Evolutionary conservation across 2,888 invertebrate genomes (phyloP).

Genomic region (Apamea crenata): DNA sequence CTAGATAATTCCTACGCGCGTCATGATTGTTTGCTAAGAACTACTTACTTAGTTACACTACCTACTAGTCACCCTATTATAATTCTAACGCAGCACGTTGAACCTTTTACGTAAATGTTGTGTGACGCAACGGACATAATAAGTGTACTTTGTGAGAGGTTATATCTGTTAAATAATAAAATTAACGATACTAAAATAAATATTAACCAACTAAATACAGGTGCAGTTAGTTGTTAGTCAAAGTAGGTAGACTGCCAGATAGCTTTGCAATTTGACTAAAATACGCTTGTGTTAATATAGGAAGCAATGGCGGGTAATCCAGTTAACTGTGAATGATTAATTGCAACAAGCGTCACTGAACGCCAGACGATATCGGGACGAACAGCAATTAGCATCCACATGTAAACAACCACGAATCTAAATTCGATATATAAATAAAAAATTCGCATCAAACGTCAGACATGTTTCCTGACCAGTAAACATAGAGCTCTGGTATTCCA

Average conservation of each 20-base stretch:
- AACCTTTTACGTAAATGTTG: constrained; percentile 67
- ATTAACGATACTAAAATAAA: constrained; percentile 29
- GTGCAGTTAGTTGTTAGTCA: constrained; percentile 10
- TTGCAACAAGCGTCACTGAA: constrained; percentile 52
- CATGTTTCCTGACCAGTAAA: constrained; percentile 26
- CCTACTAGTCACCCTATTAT: constrained; percentile 70
- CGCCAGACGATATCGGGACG: constrained; percentile 45
- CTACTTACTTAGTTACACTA: constrained; percentile 65
- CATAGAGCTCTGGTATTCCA: constrained; percentile 34
- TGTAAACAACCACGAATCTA: constrained; percentile 51
- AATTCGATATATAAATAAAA: constrained; percentile 44
- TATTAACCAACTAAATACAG: constrained; percentile 36
- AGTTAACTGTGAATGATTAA: constrained; percentile 63
- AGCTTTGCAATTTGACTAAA: constrained; percentile 11
- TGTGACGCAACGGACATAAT: constrained; percentile 56
- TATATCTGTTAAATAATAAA: constrained; percentile 46
- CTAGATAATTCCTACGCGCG: constrained; percentile 43
- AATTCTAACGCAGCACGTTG: constrained; percentile 71
- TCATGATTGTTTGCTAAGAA: constrained; percentile 64
- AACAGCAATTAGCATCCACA: constrained; percentile 57
- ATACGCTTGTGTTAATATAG: constrained; percentile 20
- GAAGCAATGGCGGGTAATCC: constrained; percentile 36
- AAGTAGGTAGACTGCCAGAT: constrained; percentile 22
- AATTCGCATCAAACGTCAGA: constrained; percentile 38
- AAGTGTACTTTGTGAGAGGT: constrained; percentile 23